Percentiles rank a stretch among this genome's conserved stretches.
phyloP scores from a whole-genome alignment of 2,888 invertebrate genomes.

The Lycaena phlaeas region DNA sequence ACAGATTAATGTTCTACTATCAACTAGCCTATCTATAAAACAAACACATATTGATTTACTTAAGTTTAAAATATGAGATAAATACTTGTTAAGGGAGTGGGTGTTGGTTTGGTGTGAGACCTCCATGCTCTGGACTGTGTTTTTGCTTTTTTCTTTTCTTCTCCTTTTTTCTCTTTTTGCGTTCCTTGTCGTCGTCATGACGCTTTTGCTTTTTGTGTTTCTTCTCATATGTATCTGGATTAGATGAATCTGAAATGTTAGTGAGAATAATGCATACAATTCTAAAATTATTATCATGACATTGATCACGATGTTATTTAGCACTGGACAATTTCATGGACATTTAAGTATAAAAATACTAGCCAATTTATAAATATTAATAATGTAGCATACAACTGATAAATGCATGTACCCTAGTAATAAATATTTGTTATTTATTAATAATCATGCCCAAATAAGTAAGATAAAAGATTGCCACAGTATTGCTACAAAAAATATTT shows the following conservation, averaged over 20 bases:
- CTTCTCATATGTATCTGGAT: constrained; percentile 91
- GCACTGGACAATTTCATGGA: too few species aligned
- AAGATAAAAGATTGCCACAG: too few species aligned
- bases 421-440: too few species aligned
- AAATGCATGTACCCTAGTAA: too few species aligned
- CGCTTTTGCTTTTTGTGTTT: constrained; percentile 96
- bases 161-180: constrained; percentile 95
- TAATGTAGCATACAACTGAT: too few species aligned
- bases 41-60: background rate
- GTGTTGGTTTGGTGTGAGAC: constrained; percentile 68
- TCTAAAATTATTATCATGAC: too few species aligned
- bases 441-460: too few species aligned
- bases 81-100: constrained; percentile 40
- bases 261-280: background rate
- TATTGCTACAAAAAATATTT: too few species aligned
- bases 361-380: too few species aligned
- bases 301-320: too few species aligned
- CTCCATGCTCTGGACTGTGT: constrained; percentile 91
- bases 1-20: too few species aligned
- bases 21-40: background rate
- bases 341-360: too few species aligned
- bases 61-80: constrained; percentile 7
- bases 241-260: constrained; percentile 68
- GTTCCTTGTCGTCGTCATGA: constrained; percentile 93
- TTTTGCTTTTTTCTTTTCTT: constrained; percentile 96